phyloP scores from a whole-genome alignment of 2,113 vertebrate genomes.

The Rana temporaria region DNA sequence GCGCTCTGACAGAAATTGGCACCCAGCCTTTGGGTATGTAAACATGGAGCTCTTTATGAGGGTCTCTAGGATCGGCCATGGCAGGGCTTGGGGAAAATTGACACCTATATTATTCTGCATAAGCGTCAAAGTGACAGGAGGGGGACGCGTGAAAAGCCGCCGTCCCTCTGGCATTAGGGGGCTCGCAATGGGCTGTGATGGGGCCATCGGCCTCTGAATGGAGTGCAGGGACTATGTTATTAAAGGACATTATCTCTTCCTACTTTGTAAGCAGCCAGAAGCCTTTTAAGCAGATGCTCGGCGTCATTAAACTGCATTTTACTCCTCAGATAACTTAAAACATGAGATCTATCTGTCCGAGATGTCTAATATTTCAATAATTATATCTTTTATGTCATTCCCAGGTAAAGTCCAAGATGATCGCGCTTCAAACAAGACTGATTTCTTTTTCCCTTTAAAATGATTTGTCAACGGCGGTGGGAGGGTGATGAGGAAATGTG shows the following conservation, averaged over 20 bases:
- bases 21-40: conserved; percentile 89
- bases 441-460: not conserved
- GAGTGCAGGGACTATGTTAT: conserved; percentile 80
- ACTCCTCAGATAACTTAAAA: not conserved
- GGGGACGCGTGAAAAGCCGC: conserved; percentile 77
- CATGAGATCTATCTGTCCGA: not conserved
- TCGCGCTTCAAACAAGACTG: not conserved
- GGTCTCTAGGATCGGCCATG: conserved; percentile 81
- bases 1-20: conserved; percentile 87
- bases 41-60: conserved; percentile 85
- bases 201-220: conserved; percentile 85
- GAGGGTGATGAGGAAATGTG: no score
- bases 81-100: conserved; percentile 79
- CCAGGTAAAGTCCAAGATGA: not conserved
- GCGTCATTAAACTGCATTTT: conserved; percentile 62
- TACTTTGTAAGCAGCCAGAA: conserved; percentile 50
- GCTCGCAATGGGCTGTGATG: conserved; percentile 80
- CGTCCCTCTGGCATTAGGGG: conserved; percentile 87
- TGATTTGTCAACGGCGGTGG: not conserved
- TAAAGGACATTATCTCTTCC: conserved; percentile 72
- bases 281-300: conserved; percentile 60
- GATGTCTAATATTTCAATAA: not conserved
- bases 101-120: conserved; percentile 83
- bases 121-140: conserved; percentile 73
- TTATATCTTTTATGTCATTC: not conserved